phyloP scores from a whole-genome alignment of 2,797 vertebrate genomes.

The Cynopterus sphinx region DNA sequence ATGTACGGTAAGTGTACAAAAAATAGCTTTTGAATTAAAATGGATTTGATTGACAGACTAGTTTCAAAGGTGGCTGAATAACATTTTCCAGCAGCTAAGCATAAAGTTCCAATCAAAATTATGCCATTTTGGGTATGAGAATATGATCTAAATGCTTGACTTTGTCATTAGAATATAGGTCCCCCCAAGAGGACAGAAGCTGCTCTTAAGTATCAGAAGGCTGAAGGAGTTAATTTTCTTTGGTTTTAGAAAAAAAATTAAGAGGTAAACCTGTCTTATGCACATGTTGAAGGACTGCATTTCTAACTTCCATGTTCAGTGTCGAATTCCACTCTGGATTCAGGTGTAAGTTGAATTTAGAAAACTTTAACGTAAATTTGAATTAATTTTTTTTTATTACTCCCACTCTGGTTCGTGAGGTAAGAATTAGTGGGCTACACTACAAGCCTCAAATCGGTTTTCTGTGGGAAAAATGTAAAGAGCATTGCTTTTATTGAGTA shows the following conservation, averaged over 20 bases:
- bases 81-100: not conserved
- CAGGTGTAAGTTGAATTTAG: not conserved
- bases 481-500: not conserved
- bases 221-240: not conserved
- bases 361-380: not conserved
- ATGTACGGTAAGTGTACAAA: not conserved
- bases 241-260: not conserved
- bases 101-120: not conserved
- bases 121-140: not conserved
- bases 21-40: constrained; percentile 30
- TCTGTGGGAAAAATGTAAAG: not conserved
- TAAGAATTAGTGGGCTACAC: not conserved
- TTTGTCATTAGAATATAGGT: not conserved
- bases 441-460: not conserved
- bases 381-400: not conserved
- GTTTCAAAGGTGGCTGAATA: not conserved
- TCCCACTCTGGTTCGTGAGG: not conserved
- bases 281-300: not conserved
- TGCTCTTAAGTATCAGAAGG: not conserved
- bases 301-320: not conserved
- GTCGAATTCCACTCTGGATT: not conserved
- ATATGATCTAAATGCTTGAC: not conserved
- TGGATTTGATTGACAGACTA: not conserved
- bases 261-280: not conserved
- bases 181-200: not conserved